Conservation (phyloP, 2,113 vertebrate species). For the Setophaga kirtlandii region DNA sequence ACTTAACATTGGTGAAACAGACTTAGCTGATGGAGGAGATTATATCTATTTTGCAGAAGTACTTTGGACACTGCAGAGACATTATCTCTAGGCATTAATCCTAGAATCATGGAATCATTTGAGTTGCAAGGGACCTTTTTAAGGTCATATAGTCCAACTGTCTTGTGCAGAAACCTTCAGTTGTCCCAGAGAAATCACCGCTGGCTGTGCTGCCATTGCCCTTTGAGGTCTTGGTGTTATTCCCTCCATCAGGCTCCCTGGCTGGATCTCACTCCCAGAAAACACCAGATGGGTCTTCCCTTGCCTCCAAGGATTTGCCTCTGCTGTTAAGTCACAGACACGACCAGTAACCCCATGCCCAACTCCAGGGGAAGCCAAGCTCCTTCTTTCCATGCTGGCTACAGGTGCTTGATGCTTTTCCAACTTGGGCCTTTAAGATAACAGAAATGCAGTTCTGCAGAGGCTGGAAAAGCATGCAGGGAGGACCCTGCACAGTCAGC, state of each 20-base stretch:
- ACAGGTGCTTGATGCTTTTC: background rate
- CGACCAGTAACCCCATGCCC: fast-evolving
- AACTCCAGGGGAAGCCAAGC: background rate
- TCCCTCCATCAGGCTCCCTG: background rate
- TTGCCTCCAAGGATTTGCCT: background rate
- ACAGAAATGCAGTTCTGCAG: background rate
- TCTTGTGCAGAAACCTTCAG: background rate
- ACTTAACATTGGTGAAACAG: background rate
- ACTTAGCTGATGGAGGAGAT: background rate
- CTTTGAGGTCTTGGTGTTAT: background rate
- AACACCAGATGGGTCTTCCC: background rate
- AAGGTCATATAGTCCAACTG: background rate
- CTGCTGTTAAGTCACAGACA: background rate
- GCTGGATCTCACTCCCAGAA: background rate
- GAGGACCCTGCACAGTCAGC: background rate
- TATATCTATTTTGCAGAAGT: background rate
- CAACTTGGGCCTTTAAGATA: background rate
- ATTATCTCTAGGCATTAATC: background rate
- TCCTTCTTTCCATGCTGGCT: background rate
- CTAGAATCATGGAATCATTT: background rate
- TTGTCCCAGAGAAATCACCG: background rate
- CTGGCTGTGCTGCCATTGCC: background rate
- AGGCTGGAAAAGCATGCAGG: background rate
- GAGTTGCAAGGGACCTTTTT: background rate
- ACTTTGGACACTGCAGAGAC: background rate